phyloP scores from a whole-genome alignment of 2,888 invertebrate genomes.

The Ecliptopera silaceata region DNA sequence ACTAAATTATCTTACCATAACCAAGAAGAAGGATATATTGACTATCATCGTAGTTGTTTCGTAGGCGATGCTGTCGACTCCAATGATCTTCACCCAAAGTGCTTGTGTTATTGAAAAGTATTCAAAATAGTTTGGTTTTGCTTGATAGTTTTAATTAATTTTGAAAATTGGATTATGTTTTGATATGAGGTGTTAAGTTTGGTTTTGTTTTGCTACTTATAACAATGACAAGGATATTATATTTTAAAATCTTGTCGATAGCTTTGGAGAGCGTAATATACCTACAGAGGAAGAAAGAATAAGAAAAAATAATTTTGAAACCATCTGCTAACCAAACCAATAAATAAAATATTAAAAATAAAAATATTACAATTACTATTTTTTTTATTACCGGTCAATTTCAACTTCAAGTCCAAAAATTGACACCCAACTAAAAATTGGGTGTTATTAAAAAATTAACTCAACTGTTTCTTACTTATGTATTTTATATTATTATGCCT shows the following conservation, averaged over 20 bases:
- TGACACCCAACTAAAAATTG: too few relatives aligned
- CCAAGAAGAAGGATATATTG: constrained; percentile 10
- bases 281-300: too few relatives aligned
- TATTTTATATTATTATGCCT: too few relatives aligned
- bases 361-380: too few relatives aligned
- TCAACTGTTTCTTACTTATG: too few relatives aligned
- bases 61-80: neutral
- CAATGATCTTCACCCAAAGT: constrained; percentile 4
- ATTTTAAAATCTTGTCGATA: neutral
- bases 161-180: constrained; percentile 19
- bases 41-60: constrained; percentile 13
- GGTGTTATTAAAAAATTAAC: too few relatives aligned
- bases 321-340: too few relatives aligned
- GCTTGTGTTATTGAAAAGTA: neutral
- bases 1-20: constrained; percentile 6
- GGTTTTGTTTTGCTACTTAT: neutral
- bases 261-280: too few relatives aligned
- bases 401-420: too few relatives aligned
- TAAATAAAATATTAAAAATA: too few relatives aligned
- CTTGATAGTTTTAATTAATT: constrained; percentile 17
- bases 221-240: neutral
- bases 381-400: too few relatives aligned
- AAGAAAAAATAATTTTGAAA: too few relatives aligned
- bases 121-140: constrained; percentile 13
- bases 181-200: neutral